Conservation (phyloP, 2,113 vertebrate species). For the Centrocercus urophasianus region DNA sequence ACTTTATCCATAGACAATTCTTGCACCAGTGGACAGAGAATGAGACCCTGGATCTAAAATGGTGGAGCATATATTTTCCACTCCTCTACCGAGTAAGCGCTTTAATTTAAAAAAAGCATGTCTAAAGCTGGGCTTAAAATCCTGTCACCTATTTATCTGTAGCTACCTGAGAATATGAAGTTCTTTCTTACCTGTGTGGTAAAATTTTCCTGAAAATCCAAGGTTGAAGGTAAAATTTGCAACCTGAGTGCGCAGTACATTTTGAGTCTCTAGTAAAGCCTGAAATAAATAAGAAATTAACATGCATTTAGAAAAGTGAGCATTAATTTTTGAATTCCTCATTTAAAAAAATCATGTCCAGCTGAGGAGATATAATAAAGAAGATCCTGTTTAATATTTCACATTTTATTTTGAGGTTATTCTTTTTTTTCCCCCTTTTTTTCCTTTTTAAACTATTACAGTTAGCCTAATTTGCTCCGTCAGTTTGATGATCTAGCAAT, state of each 20-base stretch:
- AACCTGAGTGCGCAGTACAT: conserved; percentile 88
- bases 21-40: not conserved
- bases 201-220: conserved; percentile 92
- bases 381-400: not conserved
- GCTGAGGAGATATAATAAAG: not conserved
- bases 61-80: not conserved
- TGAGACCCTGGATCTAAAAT: not conserved
- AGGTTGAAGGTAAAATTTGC: conserved; percentile 93
- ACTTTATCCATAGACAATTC: fast-evolving
- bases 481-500: not conserved
- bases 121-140: conserved; percentile 10
- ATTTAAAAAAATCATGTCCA: conserved; percentile 37
- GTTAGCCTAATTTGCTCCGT: not conserved
- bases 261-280: conserved; percentile 90
- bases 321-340: conserved; percentile 45
- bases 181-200: conserved; percentile 88
- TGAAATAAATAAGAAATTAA: conserved; percentile 85
- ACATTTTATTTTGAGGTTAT: not conserved
- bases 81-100: not conserved
- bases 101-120: not conserved
- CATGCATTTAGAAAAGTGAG: conserved; percentile 74
- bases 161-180: conserved; percentile 64
- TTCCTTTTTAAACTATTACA: not conserved
- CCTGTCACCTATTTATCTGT: conserved; percentile 50
- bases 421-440: not conserved